These are phyloP conservation scores for Alloplasta piceator DNA, from an alignment of 2,888 invertebrate species.

Conservation along the genomic window DNA sequence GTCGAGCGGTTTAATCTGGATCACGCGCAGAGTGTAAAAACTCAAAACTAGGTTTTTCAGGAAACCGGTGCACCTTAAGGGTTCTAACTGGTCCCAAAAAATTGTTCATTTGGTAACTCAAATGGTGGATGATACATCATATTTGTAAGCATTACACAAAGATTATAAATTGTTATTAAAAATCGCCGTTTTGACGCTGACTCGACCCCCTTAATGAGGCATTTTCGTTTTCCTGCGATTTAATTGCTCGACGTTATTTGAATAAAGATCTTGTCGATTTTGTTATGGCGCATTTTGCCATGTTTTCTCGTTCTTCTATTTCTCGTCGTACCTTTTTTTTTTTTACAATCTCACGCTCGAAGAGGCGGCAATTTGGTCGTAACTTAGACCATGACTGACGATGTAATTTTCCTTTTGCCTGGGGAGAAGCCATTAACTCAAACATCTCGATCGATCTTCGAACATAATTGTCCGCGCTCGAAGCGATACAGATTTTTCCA, in stretches of 20 bases:
- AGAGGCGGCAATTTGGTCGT: constrained; percentile 17
- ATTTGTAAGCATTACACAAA: no score
- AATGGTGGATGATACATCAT: no score
- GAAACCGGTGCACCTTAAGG: no score
- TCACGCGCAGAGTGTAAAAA: no score
- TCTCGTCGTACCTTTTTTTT: neutral
- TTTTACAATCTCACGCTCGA: constrained; percentile 10
- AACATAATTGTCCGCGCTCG: constrained; percentile 49
- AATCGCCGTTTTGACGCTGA: no score
- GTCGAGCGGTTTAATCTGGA: no score
- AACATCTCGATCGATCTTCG: constrained; percentile 22
- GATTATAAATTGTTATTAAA: no score
- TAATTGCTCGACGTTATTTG: neutral
- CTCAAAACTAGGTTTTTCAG: no score
- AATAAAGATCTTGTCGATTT: no score
- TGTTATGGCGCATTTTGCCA: neutral
- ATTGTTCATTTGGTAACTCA: no score
- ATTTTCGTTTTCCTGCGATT: neutral
- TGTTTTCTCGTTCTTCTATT: neutral
- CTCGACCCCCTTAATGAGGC: no score
- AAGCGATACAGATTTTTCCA: constrained; percentile 50
- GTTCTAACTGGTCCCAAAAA: no score
- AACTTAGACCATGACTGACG: neutral
- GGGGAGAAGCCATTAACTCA: constrained; percentile 2
- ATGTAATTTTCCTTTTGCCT: constrained; percentile 47